These are phyloP conservation scores for Agrilus biguttatus DNA, from an alignment of 2,888 invertebrate species.

Conservation along the genomic window DNA sequence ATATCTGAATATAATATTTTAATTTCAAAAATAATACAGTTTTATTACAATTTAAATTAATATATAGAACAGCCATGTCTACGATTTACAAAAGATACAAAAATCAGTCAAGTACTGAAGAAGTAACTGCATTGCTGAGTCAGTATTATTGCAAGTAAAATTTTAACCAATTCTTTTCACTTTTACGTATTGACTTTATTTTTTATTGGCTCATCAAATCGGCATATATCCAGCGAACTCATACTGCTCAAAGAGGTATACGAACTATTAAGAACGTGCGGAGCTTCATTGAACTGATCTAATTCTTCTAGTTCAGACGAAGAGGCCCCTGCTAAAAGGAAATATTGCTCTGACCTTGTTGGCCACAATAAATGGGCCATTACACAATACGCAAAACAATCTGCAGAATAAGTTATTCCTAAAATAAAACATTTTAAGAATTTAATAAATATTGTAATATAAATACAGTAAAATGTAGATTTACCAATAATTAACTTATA, in stretches of 20 bases:
- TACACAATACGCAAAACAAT: constrained; percentile 86
- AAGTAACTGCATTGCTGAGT: background rate
- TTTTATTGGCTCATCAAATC: constrained; percentile 23
- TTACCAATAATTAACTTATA: constrained; percentile 84
- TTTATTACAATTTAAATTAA: constrained; percentile 4
- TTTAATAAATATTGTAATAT: background rate
- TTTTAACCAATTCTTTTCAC: background rate
- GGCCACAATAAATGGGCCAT: constrained; percentile 96
- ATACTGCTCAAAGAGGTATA: constrained; percentile 27
- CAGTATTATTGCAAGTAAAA: background rate
- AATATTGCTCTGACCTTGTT: constrained; percentile 81
- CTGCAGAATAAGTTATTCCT: constrained; percentile 93
- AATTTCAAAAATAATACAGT: constrained; percentile 1
- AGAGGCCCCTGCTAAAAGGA: constrained; percentile 60
- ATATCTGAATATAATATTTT: background rate
- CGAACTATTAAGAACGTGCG: constrained; percentile 59
- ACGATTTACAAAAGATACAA: constrained; percentile 4
- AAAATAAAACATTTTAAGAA: constrained; percentile 15
- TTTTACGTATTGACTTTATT: constrained; percentile 13
- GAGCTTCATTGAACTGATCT: constrained; percentile 84
- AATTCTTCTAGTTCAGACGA: constrained; percentile 67
- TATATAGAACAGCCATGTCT: constrained; percentile 1
- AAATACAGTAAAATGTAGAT: constrained; percentile 16
- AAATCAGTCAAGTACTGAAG: constrained; percentile 3
- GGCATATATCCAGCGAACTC: constrained; percentile 23